Evolutionary conservation across 2,797 vertebrate species (phyloP).

Genomic region (Takifugu rubripes): DNA sequence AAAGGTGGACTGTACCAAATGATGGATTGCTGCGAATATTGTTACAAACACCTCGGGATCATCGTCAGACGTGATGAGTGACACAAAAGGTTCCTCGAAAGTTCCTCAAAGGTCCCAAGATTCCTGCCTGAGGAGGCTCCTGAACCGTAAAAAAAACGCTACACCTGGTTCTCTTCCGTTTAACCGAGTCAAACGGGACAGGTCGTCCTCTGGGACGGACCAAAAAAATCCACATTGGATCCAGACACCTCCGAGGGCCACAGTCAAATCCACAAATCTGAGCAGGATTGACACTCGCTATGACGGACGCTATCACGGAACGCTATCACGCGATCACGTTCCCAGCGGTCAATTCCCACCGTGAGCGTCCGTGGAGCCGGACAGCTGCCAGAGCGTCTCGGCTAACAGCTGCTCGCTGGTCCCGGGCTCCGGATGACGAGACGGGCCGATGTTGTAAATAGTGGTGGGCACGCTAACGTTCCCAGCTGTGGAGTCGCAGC

Average conservation of each 20-base stretch:
- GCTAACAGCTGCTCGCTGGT: slow-evolving; percentile 44
- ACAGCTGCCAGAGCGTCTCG: slow-evolving; percentile 48
- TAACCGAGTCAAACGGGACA: slow-evolving; percentile 20
- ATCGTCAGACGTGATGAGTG: not conserved
- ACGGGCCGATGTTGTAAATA: slow-evolving; percentile 17
- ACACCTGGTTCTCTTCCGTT: slow-evolving; percentile 3
- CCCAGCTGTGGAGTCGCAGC: slow-evolving; percentile 29
- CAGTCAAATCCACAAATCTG: slow-evolving; percentile 39
- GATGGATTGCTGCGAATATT: not conserved
- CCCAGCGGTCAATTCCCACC: slow-evolving; percentile 39
- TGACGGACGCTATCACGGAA: too few relatives aligned
- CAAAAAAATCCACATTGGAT: not conserved
- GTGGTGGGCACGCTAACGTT: slow-evolving; percentile 13
- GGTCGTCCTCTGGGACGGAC: slow-evolving; percentile 30
- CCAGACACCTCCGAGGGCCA: slow-evolving; percentile 18
- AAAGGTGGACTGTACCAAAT: not conserved
- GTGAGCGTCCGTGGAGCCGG: slow-evolving; percentile 27
- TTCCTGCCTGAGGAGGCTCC: slow-evolving; percentile 5
- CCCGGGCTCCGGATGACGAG: slow-evolving; percentile 21
- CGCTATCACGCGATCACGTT: slow-evolving; percentile 36
- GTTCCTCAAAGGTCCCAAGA: not conserved
- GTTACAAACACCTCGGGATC: not conserved
- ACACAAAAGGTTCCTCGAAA: not conserved
- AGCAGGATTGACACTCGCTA: slow-evolving; percentile 20
- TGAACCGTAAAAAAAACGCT: slow-evolving; percentile 42